phyloP scores from a whole-genome alignment of 1,140 invertebrate species.

The Lepidurus packardi region DNA sequence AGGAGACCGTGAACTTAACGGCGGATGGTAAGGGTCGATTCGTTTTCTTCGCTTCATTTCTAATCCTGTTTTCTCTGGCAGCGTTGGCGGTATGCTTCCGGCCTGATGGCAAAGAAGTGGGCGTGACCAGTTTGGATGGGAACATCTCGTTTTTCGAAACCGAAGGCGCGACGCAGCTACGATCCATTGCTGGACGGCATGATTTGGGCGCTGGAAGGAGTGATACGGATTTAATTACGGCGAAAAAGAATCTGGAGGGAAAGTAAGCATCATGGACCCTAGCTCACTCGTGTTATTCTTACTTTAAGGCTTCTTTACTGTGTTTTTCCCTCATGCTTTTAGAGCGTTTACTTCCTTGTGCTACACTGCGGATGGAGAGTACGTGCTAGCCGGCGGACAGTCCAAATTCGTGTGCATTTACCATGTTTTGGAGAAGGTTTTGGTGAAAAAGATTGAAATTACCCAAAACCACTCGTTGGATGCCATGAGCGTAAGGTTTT shows the following conservation, averaged over 20 bases:
- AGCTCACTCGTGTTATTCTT: no score
- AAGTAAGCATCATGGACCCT: no score
- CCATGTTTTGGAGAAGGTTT: slow-evolving; percentile 63
- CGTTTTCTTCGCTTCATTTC: not conserved
- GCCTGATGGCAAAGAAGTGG: slow-evolving; percentile 84
- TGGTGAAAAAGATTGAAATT: slow-evolving; percentile 88
- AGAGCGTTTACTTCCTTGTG: slow-evolving; percentile 84
- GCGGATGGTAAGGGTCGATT: slow-evolving; percentile 60
- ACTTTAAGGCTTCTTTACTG: no score
- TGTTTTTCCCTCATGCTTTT: slow-evolving; percentile 43
- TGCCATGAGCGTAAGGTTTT: slow-evolving; percentile 71
- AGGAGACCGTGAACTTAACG: slow-evolving; percentile 71
- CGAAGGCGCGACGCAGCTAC: slow-evolving; percentile 17
- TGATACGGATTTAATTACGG: slow-evolving; percentile 78
- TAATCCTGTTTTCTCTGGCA: slow-evolving; percentile 39
- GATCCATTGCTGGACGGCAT: slow-evolving; percentile 63
- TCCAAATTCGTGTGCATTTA: slow-evolving; percentile 95
- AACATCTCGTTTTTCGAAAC: slow-evolving; percentile 80
- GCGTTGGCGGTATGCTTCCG: slow-evolving; percentile 70
- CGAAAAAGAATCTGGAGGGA: slow-evolving; percentile 71
- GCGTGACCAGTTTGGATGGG: slow-evolving; percentile 82
- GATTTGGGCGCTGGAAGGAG: slow-evolving; percentile 78
- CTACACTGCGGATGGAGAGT: slow-evolving; percentile 87
- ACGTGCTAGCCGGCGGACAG: slow-evolving; percentile 79
- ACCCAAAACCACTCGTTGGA: slow-evolving; percentile 91